Conservation (phyloP, 2,888 invertebrate genomes). For the Lysandra bellargus region DNA sequence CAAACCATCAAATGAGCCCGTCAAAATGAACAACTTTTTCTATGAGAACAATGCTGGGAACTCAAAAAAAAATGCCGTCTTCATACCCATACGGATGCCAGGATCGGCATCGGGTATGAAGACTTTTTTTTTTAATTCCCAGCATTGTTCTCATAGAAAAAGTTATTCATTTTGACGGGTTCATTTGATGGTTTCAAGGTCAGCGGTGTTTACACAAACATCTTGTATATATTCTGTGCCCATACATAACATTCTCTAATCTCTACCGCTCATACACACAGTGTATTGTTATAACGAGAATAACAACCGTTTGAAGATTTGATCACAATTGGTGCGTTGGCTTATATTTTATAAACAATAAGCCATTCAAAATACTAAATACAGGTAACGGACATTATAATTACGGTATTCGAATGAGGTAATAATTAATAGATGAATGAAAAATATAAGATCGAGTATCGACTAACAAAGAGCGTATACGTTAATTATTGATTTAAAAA, state of each 20-base stretch:
- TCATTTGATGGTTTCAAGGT: too few species aligned
- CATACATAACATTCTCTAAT: neutral
- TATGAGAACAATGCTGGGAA: too few species aligned
- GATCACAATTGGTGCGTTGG: slow-evolving; percentile 25
- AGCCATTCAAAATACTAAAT: slow-evolving; percentile 18
- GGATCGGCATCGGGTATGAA: too few species aligned
- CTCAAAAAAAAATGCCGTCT: too few species aligned
- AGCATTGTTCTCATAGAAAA: too few species aligned
- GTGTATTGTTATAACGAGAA: slow-evolving; percentile 4
- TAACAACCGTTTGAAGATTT: slow-evolving; percentile 13
- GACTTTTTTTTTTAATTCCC: too few species aligned
- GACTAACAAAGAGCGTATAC: neutral
- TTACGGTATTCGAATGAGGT: neutral
- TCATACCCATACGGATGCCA: too few species aligned
- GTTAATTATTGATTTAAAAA: neutral
- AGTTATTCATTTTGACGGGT: too few species aligned
- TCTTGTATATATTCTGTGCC: too few species aligned
- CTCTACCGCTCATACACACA: neutral
- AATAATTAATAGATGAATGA: neutral
- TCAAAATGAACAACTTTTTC: too few species aligned
- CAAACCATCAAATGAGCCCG: too few species aligned
- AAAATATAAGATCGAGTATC: neutral
- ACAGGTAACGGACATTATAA: neutral
- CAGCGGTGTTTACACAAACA: too few species aligned
- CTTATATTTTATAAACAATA: slow-evolving; percentile 23